phyloP scores from a whole-genome alignment of 2,113 vertebrate genomes.

The Notiomystis cincta region DNA sequence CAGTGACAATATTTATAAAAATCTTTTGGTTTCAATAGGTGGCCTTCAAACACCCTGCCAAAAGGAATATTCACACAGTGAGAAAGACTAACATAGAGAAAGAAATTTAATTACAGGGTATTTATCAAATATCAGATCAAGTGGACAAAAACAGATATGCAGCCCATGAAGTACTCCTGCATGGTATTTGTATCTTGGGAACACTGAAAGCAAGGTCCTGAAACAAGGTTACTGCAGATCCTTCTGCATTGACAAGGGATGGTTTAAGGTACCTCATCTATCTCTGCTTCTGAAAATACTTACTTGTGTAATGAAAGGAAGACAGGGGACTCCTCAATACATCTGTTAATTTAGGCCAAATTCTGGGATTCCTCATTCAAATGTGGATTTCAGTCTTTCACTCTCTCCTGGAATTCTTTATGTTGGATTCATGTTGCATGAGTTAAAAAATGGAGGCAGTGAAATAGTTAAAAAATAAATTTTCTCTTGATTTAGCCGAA shows the following conservation, averaged over 20 bases:
- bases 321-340: not conserved
- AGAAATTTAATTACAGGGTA: not conserved
- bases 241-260: not conserved
- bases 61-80: not conserved
- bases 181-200: not conserved
- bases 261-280: not conserved
- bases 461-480: not conserved
- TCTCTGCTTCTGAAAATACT: not conserved
- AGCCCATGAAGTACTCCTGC: not conserved
- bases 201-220: not conserved
- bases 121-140: not conserved
- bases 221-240: not conserved
- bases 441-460: not conserved
- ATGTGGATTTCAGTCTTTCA: not conserved
- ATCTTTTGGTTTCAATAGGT: not conserved
- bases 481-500: not conserved
- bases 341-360: not conserved
- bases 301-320: rapidly evolving
- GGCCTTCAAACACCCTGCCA: not conserved
- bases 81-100: not conserved
- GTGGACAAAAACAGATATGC: not conserved
- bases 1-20: not conserved
- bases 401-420: not conserved
- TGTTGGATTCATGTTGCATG: not conserved
- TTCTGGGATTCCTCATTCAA: not conserved